Percentiles rank a stretch among this genome's conserved stretches.
Conservation (phyloP, 2,797 vertebrate genomes). For the Phoeniculus purpureus region DNA sequence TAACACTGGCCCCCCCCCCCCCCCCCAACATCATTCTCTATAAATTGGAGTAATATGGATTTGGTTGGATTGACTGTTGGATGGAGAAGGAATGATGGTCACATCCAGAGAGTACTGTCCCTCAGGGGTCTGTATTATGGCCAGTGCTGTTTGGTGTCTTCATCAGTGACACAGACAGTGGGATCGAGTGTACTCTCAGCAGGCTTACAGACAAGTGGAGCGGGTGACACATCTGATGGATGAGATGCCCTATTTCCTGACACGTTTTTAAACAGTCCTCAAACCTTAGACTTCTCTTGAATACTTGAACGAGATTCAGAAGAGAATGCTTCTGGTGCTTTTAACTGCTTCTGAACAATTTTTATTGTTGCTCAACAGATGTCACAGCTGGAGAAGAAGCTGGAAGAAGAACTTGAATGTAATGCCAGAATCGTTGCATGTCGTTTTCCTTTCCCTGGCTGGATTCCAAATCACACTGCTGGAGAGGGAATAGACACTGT, state of each 20-base stretch:
- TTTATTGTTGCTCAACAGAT: conserved; percentile 82
- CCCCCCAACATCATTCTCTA: not conserved
- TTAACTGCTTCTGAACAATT: not conserved
- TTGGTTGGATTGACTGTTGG: not conserved
- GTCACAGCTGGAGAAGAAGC: conserved; percentile 88
- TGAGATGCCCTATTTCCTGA: not conserved
- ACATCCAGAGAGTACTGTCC: not conserved
- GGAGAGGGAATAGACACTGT: conserved; percentile 93
- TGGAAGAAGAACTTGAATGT: conserved; percentile 83
- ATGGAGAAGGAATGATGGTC: not conserved
- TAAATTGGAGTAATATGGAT: not conserved
- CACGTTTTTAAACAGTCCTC: not conserved
- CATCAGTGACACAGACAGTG: not conserved
- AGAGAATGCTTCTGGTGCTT: not conserved
- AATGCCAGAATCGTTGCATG: conserved; percentile 90
- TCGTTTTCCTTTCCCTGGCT: conserved; percentile 94
- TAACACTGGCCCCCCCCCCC: not conserved
- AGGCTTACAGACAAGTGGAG: not conserved
- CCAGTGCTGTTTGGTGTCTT: not conserved
- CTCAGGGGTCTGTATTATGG: not conserved
- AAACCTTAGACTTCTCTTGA: not conserved
- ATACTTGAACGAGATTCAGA: not conserved
- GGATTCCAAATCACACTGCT: conserved; percentile 83
- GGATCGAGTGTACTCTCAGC: not conserved
- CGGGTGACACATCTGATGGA: fast-evolving